phyloP scores from a whole-genome alignment of 1,140 invertebrate species.

The Aphidius ervi region DNA sequence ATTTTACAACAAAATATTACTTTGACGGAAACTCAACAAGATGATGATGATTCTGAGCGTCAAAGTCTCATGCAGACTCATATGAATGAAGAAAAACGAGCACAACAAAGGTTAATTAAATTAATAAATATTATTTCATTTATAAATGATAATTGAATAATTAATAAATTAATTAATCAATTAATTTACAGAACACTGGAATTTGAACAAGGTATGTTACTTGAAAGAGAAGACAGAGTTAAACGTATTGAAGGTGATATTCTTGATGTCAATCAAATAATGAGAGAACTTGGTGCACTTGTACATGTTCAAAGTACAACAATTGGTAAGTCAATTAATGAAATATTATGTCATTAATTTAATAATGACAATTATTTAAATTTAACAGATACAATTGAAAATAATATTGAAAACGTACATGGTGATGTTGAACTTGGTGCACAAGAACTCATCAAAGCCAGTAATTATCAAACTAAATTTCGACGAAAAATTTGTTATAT shows the following conservation, averaged over 20 bases:
- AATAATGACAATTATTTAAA: constrained; percentile 11
- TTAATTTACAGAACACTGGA: constrained; percentile 53
- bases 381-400: constrained; percentile 80
- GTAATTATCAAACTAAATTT: constrained; percentile 69
- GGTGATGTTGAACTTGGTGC: constrained; percentile 74
- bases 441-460: constrained; percentile 73
- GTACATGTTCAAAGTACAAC: constrained; percentile 77
- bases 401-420: constrained; percentile 74
- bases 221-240: constrained; percentile 71
- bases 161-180: constrained; percentile 5
- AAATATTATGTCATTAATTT: neutral
- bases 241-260: constrained; percentile 79
- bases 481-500: constrained; percentile 69
- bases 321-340: constrained; percentile 64
- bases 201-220: constrained; percentile 71
- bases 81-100: constrained; percentile 35
- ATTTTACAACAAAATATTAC: constrained; percentile 57
- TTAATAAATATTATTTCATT: too few relatives aligned
- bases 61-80: constrained; percentile 43
- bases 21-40: constrained; percentile 41
- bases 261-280: constrained; percentile 87
- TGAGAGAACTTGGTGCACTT: constrained; percentile 78
- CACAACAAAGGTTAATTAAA: constrained; percentile 36
- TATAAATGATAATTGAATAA: neutral
- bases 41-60: constrained; percentile 47